phyloP scores from a whole-genome alignment of 1,140 invertebrate genomes.

The Trichonephila inaurata region DNA sequence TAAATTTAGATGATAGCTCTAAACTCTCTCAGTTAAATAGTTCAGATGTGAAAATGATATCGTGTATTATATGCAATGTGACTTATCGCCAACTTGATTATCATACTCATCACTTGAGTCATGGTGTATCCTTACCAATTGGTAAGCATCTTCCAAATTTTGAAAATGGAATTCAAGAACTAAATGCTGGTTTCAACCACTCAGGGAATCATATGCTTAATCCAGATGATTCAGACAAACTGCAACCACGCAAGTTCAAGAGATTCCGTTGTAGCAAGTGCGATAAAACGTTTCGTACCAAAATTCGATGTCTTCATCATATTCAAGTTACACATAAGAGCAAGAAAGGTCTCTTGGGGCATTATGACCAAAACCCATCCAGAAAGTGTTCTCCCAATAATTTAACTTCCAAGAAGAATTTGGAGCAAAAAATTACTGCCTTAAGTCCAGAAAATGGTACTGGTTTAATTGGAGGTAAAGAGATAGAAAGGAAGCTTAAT shows the following conservation, averaged over 20 bases:
- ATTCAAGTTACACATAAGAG: slow-evolving; percentile 80
- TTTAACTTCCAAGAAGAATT: slow-evolving; percentile 16
- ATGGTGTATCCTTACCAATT: slow-evolving; percentile 31
- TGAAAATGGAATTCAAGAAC: slow-evolving; percentile 59
- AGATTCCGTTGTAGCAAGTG: slow-evolving; percentile 82
- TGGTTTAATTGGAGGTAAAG: slow-evolving; percentile 32
- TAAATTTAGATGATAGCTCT: slow-evolving; percentile 65
- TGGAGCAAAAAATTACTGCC: slow-evolving; percentile 27
- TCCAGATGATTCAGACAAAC: slow-evolving; percentile 37
- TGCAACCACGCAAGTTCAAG: slow-evolving; percentile 75
- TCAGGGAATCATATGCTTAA: slow-evolving; percentile 23
- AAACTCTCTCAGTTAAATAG: slow-evolving; percentile 10
- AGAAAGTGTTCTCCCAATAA: slow-evolving; percentile 32
- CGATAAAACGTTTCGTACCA: slow-evolving; percentile 81
- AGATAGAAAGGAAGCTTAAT: background rate
- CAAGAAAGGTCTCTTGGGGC: slow-evolving; percentile 62
- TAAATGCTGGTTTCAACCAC: slow-evolving; percentile 4
- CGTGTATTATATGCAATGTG: slow-evolving; percentile 63
- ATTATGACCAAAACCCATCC: slow-evolving; percentile 51
- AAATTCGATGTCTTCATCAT: slow-evolving; percentile 80
- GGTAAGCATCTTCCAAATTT: slow-evolving; percentile 36
- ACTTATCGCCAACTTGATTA: slow-evolving; percentile 69
- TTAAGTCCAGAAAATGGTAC: slow-evolving; percentile 64
- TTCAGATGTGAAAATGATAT: slow-evolving; percentile 42
- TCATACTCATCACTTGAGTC: slow-evolving; percentile 68